Percentiles rank a stretch among this genome's conserved stretches.
These are phyloP conservation scores for Baccha elongata DNA, from an alignment of 2,888 invertebrate genomes.

Conservation along the genomic window DNA sequence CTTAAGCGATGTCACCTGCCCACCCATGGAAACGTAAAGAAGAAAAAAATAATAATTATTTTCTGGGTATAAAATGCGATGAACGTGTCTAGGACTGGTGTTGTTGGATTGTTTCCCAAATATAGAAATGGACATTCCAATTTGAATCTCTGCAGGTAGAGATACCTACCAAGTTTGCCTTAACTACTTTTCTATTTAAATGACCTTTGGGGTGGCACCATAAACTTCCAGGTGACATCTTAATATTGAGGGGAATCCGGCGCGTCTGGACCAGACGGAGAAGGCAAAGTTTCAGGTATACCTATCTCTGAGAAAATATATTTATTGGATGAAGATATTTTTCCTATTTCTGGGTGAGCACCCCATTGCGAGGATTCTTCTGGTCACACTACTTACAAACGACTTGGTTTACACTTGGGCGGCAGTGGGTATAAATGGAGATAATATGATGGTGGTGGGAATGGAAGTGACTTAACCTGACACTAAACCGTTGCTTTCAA, in stretches of 20 bases:
- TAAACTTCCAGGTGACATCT: conserved; percentile 65
- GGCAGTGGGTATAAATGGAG: not conserved
- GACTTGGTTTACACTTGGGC: conserved; percentile 48
- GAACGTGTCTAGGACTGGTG: conserved; percentile 75
- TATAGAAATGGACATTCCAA: conserved; percentile 42
- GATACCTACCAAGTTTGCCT: conserved; percentile 53
- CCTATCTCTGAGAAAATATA: conserved; percentile 39
- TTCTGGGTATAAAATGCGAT: conserved; percentile 32
- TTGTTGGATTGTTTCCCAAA: conserved; percentile 23
- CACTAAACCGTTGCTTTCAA: conserved; percentile 42
- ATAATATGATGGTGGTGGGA: conserved; percentile 1
- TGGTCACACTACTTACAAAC: conserved; percentile 37
- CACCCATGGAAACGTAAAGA: conserved; percentile 57
- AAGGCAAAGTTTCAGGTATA: conserved; percentile 34
- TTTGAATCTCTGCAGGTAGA: conserved; percentile 54
- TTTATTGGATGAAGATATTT: conserved; percentile 60
- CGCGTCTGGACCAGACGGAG: not conserved
- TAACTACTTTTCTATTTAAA: conserved; percentile 69
- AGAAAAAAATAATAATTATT: conserved; percentile 30
- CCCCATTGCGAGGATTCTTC: conserved; percentile 44
- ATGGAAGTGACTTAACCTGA: not conserved
- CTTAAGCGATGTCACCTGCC: conserved; percentile 69
- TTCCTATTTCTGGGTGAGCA: conserved; percentile 48
- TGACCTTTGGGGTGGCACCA: conserved; percentile 63
- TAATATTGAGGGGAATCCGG: conserved; percentile 48